Evolutionary conservation across 2,888 invertebrate genomes (phyloP), one percentile per base, ranked within the genome.

Genomic region (Eumerus sabulonum): DNA sequence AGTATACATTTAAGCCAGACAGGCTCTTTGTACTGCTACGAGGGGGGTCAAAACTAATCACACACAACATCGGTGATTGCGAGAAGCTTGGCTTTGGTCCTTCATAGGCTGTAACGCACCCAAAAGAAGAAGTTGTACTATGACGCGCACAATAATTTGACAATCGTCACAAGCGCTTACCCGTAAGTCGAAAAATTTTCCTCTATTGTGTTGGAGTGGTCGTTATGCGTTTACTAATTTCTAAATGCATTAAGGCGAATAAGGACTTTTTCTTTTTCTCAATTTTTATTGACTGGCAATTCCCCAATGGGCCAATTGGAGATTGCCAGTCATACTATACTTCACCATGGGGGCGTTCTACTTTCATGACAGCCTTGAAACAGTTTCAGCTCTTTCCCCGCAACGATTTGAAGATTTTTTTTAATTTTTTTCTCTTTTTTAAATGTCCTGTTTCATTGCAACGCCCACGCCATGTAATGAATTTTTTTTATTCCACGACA

Each of bases 261-360:
- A 7, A 2, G 3, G 7, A 27, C 7, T 27, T 27, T 27, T 27
- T 27, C 3, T 77, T n/a, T n/a, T n/a, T n/a, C n/a, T n/a, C n/a
- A n/a, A n/a, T 67, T 68, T 73, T 73, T 73, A 79, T 79, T 79
- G 73, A 73, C 77, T 63, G 59, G 44, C 67, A 67, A 56, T 16
- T 77, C 77, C 57, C 67, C 57, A 57, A 67, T 56, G 57, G 68
- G 60, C 56, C 54, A 74, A 53, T 66, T 54, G 17, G n/a, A n/a
- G n/a, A n/a, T n/a, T n/a, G 11, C 19, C 27, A 35, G 47, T 11
- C 40, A 16, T 50, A 35, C 54, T 48, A 40, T 17, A 38, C 44
- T 50, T 51, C 66, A 42, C 36, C 40, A 13, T 56, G 56, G 56
- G 50, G 66, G 66, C 50, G 40, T 35, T 38, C 13, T 38, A 67